Percentiles rank a stretch among this genome's conserved stretches.
Evolutionary conservation across 2,888 invertebrate species (phyloP).

Genomic region (Eupsilia transversa): DNA sequence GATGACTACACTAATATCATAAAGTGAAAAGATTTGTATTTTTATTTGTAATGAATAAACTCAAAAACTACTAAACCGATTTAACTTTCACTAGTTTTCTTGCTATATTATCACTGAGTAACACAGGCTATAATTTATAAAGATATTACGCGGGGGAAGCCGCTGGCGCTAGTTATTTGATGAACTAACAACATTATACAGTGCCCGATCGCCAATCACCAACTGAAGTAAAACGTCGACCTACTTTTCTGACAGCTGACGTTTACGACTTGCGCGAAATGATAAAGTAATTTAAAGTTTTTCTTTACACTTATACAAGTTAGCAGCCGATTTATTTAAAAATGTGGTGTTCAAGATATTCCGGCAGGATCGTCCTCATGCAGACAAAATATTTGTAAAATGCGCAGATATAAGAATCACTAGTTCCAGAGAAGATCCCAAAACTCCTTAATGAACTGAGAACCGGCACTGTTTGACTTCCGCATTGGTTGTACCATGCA

Average conservation of each 20-base stretch:
- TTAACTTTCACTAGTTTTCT: no score
- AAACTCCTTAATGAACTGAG: background rate
- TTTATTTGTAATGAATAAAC: no score
- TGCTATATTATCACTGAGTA: no score
- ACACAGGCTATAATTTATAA: no score
- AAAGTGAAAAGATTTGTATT: no score
- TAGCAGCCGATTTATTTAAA: background rate
- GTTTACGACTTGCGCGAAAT: constrained; percentile 43
- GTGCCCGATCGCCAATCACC: background rate
- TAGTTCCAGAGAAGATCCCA: background rate
- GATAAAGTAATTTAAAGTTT: constrained; percentile 44
- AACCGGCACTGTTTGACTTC: background rate
- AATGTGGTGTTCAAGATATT: background rate
- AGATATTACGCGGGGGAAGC: no score
- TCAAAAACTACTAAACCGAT: no score
- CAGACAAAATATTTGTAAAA: background rate
- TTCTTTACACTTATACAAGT: constrained; percentile 4
- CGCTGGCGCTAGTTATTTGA: no score
- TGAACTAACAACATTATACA: background rate
- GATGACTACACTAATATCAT: no score
- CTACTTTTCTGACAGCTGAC: constrained; percentile 40
- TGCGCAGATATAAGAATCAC: background rate
- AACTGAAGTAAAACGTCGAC: constrained; percentile 41
- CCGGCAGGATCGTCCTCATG: background rate
- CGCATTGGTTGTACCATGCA: background rate